Evolutionary conservation across 2,113 vertebrate species (phyloP).

Genomic region (Condylura cristata): DNA sequence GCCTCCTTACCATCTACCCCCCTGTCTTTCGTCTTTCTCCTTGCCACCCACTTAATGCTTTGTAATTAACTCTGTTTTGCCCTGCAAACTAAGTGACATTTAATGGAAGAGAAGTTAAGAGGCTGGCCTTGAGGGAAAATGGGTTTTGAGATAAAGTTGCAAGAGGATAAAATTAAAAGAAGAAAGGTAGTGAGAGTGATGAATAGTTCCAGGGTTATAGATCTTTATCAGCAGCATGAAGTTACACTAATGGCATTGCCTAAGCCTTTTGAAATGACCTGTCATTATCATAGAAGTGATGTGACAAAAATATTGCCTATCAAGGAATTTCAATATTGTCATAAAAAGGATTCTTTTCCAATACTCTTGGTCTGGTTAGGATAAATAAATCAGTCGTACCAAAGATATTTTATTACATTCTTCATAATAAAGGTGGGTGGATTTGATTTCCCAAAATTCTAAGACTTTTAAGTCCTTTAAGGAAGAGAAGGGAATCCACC

Average conservation of each 20-base stretch:
- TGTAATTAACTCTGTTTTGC: slow-evolving; percentile 21
- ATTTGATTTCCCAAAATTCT: slow-evolving; percentile 17
- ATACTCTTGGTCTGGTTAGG: not conserved
- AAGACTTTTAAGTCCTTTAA: slow-evolving; percentile 5
- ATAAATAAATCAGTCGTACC: not conserved
- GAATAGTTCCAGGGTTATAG: not conserved
- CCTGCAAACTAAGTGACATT: not conserved
- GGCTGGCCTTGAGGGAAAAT: not conserved
- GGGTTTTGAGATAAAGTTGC: slow-evolving; percentile 9
- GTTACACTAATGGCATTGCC: not conserved
- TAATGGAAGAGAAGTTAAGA: slow-evolving; percentile 43
- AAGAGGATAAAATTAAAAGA: not conserved
- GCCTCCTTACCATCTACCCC: not conserved
- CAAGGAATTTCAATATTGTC: slow-evolving; percentile 8
- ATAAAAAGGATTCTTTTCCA: slow-evolving; percentile 8
- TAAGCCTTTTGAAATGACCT: slow-evolving; percentile 14
- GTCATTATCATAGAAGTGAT: slow-evolving; percentile 12
- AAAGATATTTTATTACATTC: not conserved
- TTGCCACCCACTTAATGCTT: not conserved
- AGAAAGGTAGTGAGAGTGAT: not conserved
- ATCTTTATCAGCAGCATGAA: not conserved
- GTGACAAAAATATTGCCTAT: not conserved
- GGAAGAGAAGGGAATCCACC: not conserved
- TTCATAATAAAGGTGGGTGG: not conserved
- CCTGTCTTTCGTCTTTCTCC: not conserved